Base-by-base conservation (phyloP, 2,888 invertebrate genomes). In the Chalcis sispes region DNA sequence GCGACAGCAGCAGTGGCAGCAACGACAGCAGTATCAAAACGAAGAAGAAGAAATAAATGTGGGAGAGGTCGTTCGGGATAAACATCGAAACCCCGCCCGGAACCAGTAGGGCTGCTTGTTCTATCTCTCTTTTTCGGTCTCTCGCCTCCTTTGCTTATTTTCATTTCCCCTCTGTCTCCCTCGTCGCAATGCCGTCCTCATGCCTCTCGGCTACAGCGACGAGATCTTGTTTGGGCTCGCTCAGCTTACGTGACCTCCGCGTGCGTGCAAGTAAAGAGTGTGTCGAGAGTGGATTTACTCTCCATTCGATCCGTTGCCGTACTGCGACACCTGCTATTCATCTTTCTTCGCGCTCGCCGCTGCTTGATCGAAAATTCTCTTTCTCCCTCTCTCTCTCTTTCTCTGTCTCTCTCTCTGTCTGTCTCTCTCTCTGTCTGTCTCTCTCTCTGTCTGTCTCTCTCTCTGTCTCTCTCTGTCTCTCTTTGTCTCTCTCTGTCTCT, bases 21-120 rank as follows among this genome's bases (percentile, higher is more conserved):
- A n/a, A n/a, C n/a, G n/a, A n/a, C n/a, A n/a, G n/a, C n/a, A n/a
- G n/a, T n/a, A n/a, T n/a, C n/a, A n/a, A n/a, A n/a, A n/a, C n/a
- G n/a, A n/a, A 29, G 48, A 29, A 42, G 8, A 25, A 61, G 52
- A 4, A 36, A 23, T 8, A 56, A 77, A 82, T 81, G 82, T 81
- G 83, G 84, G 83, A 85, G 87, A 87, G 87, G 86, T 87, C 86
- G 87, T 86, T 20, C 85, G 86, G 86, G 87, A 87, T 88, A 88
- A 88, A 87, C 86, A 87, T 88, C 87, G 85, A 87, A 87, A 87
- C 87, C 86, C 87, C 87, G 87, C 87, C 87, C 87, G 87, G 86
- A 85, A 86, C 87, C 87, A 50, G 66, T 36, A 27, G 58, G 20
- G 27, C 32, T 61, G 48, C 42, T 70, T n/a, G n/a, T n/a, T n/a